Percentiles rank a stretch among this genome's conserved stretches.
Conservation (phyloP, 1,140 invertebrate genomes). For the Aphaenogaster rudis region DNA sequence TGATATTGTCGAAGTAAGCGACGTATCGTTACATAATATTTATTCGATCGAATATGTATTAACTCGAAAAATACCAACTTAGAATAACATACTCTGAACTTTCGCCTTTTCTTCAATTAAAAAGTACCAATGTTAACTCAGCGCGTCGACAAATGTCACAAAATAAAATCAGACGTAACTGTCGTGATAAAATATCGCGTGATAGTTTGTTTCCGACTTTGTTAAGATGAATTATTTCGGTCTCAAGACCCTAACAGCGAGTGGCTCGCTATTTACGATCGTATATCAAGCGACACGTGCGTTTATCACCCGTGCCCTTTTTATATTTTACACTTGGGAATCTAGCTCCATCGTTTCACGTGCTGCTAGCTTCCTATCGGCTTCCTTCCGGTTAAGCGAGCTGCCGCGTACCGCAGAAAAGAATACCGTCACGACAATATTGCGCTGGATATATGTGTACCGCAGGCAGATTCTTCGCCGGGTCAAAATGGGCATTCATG, state of each 20-base stretch:
- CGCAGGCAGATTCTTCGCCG: conserved; percentile 12
- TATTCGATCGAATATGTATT: background rate
- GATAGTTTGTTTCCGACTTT: background rate
- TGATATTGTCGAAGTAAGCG: background rate
- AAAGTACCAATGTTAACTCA: background rate
- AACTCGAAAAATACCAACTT: background rate
- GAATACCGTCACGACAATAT: conserved; percentile 50
- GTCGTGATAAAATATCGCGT: background rate
- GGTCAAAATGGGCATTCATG: conserved; percentile 34
- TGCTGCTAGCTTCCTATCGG: conserved; percentile 73
- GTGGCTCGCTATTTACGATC: conserved; percentile 27
- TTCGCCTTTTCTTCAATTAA: background rate
- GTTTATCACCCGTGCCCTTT: conserved; percentile 21
- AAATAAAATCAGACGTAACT: background rate
- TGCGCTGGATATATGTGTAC: conserved; percentile 24
- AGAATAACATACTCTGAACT: background rate
- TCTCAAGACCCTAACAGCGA: background rate
- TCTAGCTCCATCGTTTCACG: conserved; percentile 72
- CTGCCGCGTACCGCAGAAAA: background rate
- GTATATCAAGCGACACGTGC: conserved; percentile 27
- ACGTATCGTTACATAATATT: background rate
- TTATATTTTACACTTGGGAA: conserved; percentile 39
- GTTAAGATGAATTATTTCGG: conserved; percentile 36
- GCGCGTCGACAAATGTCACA: background rate
- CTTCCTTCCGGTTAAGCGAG: conserved; percentile 73